phyloP scores from a whole-genome alignment of 2,113 vertebrate species.

The Numenius arquata region DNA sequence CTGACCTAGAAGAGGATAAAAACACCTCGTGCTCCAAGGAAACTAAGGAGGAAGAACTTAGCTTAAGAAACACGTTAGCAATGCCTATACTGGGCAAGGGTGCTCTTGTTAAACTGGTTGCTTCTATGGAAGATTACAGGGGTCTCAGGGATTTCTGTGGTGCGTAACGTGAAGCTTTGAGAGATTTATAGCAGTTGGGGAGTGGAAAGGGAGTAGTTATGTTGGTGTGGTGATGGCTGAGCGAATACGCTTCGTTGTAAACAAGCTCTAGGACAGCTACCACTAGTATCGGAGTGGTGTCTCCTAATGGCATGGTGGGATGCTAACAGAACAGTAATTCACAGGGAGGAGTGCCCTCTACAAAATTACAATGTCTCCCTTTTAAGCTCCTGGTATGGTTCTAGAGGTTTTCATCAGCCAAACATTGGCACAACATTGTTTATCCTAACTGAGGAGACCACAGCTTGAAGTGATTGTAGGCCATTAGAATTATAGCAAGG shows the following conservation, averaged over 20 bases:
- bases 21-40: not conserved
- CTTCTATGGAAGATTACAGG: not conserved
- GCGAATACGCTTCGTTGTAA: not conserved
- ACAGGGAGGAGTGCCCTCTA: not conserved
- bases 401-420: conserved; percentile 7
- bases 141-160: not conserved
- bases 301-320: not conserved
- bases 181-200: not conserved
- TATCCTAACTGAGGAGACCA: not conserved
- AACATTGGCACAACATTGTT: not conserved
- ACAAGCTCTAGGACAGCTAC: not conserved
- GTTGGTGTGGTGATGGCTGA: not conserved
- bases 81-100: not conserved
- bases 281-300: not conserved
- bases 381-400: not conserved
- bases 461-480: not conserved
- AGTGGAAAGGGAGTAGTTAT: not conserved
- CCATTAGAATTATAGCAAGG: not conserved
- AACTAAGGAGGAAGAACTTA: not conserved
- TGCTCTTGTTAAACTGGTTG: not conserved
- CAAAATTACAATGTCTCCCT: not conserved
- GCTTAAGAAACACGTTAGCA: not conserved
- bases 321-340: not conserved
- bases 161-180: not conserved
- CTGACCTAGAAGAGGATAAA: not conserved